Evolutionary conservation across 2,888 invertebrate genomes (phyloP), one percentile per base, ranked within the genome.

Genomic region (Drosophila mulleri): DNA sequence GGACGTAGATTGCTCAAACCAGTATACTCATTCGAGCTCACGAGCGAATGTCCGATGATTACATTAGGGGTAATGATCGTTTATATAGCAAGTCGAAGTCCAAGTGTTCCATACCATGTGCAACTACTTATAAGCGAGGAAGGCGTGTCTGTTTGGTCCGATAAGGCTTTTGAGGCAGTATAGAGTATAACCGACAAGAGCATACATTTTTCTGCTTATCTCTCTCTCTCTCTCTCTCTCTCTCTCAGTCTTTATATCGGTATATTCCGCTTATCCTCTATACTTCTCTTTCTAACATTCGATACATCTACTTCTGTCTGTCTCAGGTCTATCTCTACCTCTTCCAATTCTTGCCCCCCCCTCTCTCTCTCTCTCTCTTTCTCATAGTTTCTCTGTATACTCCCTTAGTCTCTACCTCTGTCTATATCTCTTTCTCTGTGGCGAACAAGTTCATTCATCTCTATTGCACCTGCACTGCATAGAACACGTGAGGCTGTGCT

Each of bases 401-500:
- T 8, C 9, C 16, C 20, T 37, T 3, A 14, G 4, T 52, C 6
- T 50, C 32, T 32, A 6, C 8, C 35, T 18, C 6, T 6, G 2
- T 50, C 3, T 7, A 32, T 32, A 11, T 1, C 29, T 29, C 29
- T 29, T 29, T 8, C 1, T 7, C 6, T 6, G 11, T 23, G 12
- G 6, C 45, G 0, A n/a, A 5, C 9, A 26, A 9, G n/a, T 5
- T 26, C 11, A n/a, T 11, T 29, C 29, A 29, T 32, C 18, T 41
- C 29, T 32, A 14, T 9, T 20, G 14, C 39, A 12, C 29, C 6
- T 35, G 26, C 6, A 47, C 26, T 41, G 11, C 14, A 45, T 45
- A 32, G 42, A 8, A 45, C 20, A 16, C n/a, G 47, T 39, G 41
- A 41, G 39, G 48, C 41, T 68, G 39, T n/a, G 23, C 3, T 57